These are phyloP conservation scores for Drosophila burlai DNA, from an alignment of 1,140 invertebrate species.

Conservation along the genomic window DNA sequence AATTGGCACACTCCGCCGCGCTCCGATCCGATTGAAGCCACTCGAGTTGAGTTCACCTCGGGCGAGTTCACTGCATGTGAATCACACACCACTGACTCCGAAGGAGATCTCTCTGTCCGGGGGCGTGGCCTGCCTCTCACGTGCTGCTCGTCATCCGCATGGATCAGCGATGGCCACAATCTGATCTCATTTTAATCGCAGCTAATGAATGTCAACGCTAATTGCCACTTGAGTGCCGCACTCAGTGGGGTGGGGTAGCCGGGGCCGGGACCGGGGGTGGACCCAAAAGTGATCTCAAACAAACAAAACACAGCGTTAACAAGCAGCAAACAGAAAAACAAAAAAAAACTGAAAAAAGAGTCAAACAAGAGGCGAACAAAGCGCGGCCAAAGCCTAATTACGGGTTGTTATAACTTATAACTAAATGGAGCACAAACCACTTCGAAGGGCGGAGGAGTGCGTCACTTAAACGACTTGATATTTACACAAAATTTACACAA, in stretches of 20 bases:
- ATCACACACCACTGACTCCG: conserved; percentile 40
- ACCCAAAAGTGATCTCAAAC: conserved; percentile 48
- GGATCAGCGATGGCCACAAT: conserved; percentile 37
- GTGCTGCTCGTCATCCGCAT: conserved; percentile 58
- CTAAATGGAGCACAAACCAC: conserved; percentile 27
- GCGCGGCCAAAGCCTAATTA: conserved; percentile 51
- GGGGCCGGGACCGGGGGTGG: conserved; percentile 13
- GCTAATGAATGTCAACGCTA: conserved; percentile 80
- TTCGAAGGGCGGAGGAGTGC: conserved; percentile 16
- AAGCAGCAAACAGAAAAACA: conserved; percentile 25
- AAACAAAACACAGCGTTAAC: conserved; percentile 47
- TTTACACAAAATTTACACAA: conserved; percentile 57
- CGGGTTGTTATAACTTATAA: conserved; percentile 30
- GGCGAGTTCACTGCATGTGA: conserved; percentile 34
- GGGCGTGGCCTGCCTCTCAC: conserved; percentile 34
- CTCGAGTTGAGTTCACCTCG: conserved; percentile 8
- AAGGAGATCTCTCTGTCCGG: conserved; percentile 27
- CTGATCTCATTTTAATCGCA: conserved; percentile 80
- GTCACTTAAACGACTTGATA: conserved; percentile 56
- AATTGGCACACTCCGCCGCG: conserved; percentile 28
- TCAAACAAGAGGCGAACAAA: conserved; percentile 47
- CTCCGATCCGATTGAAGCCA: neutral
- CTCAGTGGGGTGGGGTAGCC: neutral
- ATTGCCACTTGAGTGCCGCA: conserved; percentile 60
- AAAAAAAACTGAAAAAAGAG: conserved; percentile 17